These are phyloP conservation scores for Drosophila repleta DNA, from an alignment of 1,140 invertebrate species.

Conservation along the genomic window DNA sequence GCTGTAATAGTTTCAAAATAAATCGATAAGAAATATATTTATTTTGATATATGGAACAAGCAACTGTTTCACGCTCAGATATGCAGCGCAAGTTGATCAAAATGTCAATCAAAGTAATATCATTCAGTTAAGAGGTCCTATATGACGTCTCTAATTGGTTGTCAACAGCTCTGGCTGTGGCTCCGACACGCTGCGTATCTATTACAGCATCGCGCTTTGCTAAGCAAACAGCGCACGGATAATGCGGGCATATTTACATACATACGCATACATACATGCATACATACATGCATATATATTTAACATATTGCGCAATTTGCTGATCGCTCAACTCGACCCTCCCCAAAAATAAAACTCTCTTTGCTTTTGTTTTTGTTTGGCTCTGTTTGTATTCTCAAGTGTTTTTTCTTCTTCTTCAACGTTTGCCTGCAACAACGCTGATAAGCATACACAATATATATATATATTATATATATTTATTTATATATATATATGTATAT, in stretches of 20 bases:
- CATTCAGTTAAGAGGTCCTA: too few relatives aligned
- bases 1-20: too few relatives aligned
- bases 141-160: too few relatives aligned
- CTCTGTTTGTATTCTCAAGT: conserved; percentile 31
- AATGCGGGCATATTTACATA: conserved; percentile 27
- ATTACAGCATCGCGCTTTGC: conserved; percentile 39
- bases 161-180: not conserved
- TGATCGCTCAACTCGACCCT: conserved; percentile 34
- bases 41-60: too few relatives aligned
- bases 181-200: not conserved
- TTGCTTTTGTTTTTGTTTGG: not conserved
- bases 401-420: conserved; percentile 21
- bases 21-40: too few relatives aligned
- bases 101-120: not conserved
- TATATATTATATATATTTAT: conserved; percentile 11
- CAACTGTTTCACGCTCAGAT: too few relatives aligned
- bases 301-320: conserved; percentile 80
- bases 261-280: too few relatives aligned
- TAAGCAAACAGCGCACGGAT: conserved; percentile 29
- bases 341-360: not conserved
- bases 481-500: not conserved
- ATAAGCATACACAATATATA: conserved; percentile 52
- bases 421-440: conserved; percentile 24
- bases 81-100: too few relatives aligned
- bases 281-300: conserved; percentile 20